Percentiles rank a stretch among this genome's conserved stretches.
phyloP scores from a whole-genome alignment of 1,140 invertebrate species.

The Hycleus cichorii region DNA sequence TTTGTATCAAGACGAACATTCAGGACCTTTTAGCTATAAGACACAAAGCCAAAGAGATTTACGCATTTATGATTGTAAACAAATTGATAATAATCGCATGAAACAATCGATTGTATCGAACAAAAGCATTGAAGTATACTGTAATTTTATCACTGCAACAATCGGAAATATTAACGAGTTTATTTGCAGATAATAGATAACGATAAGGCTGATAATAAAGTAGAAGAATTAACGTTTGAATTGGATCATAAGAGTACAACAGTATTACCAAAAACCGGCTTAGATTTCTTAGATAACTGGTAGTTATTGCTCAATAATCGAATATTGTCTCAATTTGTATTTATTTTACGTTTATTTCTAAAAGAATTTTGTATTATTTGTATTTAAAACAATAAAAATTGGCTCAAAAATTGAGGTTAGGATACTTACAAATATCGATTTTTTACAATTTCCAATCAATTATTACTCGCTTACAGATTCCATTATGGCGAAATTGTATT shows the following conservation, averaged over 20 bases:
- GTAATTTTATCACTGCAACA: background rate
- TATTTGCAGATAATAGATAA: slow-evolving; percentile 9
- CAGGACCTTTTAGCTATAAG: slow-evolving; percentile 70
- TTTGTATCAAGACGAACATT: slow-evolving; percentile 66
- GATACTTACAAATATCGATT: too few species aligned
- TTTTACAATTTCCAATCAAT: too few species aligned
- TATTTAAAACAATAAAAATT: too few species aligned
- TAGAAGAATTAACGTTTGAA: too few species aligned
- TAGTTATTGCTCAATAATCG: slow-evolving; percentile 30
- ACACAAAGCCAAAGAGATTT: slow-evolving; percentile 70
- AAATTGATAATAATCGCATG: background rate
- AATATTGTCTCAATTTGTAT: too few species aligned
- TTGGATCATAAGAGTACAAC: too few species aligned
- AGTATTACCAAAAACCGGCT: slow-evolving; percentile 58
- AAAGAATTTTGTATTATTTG: too few species aligned
- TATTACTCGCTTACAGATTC: too few species aligned
- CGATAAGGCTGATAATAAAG: too few species aligned
- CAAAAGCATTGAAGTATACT: background rate
- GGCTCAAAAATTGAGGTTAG: too few species aligned
- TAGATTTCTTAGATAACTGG: slow-evolving; percentile 69
- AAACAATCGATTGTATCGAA: slow-evolving; percentile 5
- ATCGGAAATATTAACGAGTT: slow-evolving; percentile 18
- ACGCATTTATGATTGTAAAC: slow-evolving; percentile 43
- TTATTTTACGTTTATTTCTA: too few species aligned
- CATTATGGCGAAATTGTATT: too few species aligned